These are phyloP conservation scores for Agonopterix heracliana DNA, from an alignment of 2,888 invertebrate genomes.

Conservation along the genomic window DNA sequence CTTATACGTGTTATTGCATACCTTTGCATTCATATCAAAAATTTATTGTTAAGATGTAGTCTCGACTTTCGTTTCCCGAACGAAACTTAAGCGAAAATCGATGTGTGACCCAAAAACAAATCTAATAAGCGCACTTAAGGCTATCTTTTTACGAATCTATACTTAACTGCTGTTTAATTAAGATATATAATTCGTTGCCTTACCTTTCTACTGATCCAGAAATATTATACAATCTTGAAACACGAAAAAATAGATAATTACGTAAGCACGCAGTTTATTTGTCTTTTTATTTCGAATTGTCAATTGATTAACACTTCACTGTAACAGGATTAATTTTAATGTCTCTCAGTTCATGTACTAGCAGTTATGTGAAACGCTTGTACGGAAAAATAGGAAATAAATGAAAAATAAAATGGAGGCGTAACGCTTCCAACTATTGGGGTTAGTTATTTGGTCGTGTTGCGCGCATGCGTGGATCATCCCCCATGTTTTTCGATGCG, in stretches of 20 bases:
- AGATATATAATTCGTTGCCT: conserved; percentile 4
- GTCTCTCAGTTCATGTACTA: conserved; percentile 2
- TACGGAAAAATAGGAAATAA: conserved; percentile 35
- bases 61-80: too few relatives aligned
- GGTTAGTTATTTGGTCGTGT: conserved; percentile 37
- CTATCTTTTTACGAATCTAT: not conserved
- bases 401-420: conserved; percentile 65
- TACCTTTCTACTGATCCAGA: conserved; percentile 23
- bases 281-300: not conserved
- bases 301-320: conserved; percentile 20
- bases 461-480: conserved; percentile 46
- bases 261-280: conserved; percentile 28
- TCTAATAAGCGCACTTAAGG: not conserved
- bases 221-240: conserved; percentile 19
- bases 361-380: conserved; percentile 18
- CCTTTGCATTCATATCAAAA: too few relatives aligned
- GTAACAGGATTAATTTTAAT: conserved; percentile 7
- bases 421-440: conserved; percentile 30
- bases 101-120: conserved; percentile 17
- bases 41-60: too few relatives aligned
- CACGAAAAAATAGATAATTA: conserved; percentile 31
- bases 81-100: conserved; percentile 28
- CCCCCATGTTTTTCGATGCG: conserved; percentile 26
- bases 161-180: too few relatives aligned
- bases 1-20: too few relatives aligned